These are phyloP conservation scores for Andrena bucephala DNA, from an alignment of 2,888 invertebrate species.

Conservation along the genomic window DNA sequence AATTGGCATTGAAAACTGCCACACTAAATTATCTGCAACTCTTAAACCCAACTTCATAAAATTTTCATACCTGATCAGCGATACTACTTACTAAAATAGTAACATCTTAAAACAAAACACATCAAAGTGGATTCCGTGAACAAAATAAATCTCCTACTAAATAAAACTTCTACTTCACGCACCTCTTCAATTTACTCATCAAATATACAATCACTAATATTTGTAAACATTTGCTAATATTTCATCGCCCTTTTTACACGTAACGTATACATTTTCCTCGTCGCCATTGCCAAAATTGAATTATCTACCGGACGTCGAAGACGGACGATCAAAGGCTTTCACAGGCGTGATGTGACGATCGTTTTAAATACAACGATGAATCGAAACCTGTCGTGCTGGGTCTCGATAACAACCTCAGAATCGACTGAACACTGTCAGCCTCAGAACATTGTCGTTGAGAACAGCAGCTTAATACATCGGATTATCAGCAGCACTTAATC, in stretches of 20 bases:
- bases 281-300: background rate
- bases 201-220: background rate
- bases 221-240: background rate
- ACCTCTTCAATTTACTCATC: too few species aligned
- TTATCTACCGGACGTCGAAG: background rate
- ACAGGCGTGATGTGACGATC: background rate
- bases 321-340: background rate
- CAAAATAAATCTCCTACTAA: too few species aligned
- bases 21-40: too few species aligned
- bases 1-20: too few species aligned
- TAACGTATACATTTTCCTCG: background rate
- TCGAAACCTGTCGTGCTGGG: conserved; percentile 23
- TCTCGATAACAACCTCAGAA: conserved; percentile 15
- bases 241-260: background rate
- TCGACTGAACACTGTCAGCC: conserved; percentile 26
- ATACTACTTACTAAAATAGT: too few species aligned
- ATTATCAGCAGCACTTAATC: conserved; percentile 68
- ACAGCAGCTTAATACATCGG: conserved; percentile 68
- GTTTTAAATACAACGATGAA: background rate
- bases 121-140: too few species aligned
- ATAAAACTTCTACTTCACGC: too few species aligned
- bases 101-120: too few species aligned
- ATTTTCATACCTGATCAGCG: too few species aligned
- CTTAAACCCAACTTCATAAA: too few species aligned
- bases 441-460: conserved; percentile 57